These are phyloP conservation scores for Lepidurus couesii DNA, from an alignment of 1,140 invertebrate species.

Conservation along the genomic window DNA sequence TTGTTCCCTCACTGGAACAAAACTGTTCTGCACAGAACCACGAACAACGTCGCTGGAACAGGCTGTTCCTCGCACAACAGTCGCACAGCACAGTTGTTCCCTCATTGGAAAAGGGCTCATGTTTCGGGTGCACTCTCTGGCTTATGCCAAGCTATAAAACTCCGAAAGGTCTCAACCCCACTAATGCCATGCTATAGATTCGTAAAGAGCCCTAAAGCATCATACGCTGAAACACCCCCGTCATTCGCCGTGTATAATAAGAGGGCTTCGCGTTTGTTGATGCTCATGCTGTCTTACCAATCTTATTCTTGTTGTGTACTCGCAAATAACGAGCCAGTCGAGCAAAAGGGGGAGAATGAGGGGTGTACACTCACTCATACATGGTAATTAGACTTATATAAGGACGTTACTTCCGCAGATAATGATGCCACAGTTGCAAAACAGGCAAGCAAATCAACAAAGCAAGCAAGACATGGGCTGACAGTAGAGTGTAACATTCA, in stretches of 20 bases:
- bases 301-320: background rate
- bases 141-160: background rate
- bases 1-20: too few species aligned
- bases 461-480: background rate
- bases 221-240: background rate
- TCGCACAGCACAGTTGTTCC: too few species aligned
- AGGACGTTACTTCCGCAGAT: background rate
- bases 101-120: too few species aligned
- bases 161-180: background rate
- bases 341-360: background rate
- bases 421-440: background rate
- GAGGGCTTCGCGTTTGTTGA: background rate
- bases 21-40: too few species aligned
- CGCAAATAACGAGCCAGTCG: background rate
- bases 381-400: conserved; percentile 15
- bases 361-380: background rate
- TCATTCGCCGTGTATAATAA: background rate
- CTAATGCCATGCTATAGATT: background rate
- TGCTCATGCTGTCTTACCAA: background rate
- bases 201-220: background rate
- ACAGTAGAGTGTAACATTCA: background rate
- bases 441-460: background rate
- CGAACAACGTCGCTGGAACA: too few species aligned
- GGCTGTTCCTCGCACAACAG: too few species aligned
- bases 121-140: background rate